phyloP scores from a whole-genome alignment of 2,888 invertebrate genomes.

The Lydus trimaculatus region DNA sequence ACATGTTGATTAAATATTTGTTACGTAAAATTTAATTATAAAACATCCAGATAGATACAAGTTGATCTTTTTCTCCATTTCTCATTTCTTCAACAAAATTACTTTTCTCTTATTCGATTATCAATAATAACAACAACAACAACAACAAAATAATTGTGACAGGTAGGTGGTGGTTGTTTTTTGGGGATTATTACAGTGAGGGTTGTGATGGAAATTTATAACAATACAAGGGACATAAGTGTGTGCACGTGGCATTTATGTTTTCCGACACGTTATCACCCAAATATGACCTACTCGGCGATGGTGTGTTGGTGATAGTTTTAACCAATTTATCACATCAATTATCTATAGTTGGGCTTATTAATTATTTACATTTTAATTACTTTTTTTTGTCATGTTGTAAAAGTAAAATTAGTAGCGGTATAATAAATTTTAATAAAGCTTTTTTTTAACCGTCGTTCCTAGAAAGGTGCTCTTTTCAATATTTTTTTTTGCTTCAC shows the following conservation, averaged over 20 bases:
- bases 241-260: neutral
- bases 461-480: too few species aligned
- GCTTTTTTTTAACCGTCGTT: too few species aligned
- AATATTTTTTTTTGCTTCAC: neutral
- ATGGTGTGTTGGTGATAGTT: too few species aligned
- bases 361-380: too few species aligned
- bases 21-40: neutral
- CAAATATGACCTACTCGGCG: too few species aligned
- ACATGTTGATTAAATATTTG: neutral
- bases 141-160: neutral
- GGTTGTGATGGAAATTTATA: neutral
- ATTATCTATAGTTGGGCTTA: too few species aligned
- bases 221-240: neutral
- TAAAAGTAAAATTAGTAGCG: too few species aligned
- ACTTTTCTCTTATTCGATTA: neutral
- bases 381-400: too few species aligned
- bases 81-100: neutral
- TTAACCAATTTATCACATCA: too few species aligned
- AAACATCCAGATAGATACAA: neutral
- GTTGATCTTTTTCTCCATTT: neutral
- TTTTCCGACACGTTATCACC: neutral
- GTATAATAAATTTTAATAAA: too few species aligned
- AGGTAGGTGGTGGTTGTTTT: neutral
- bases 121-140: neutral
- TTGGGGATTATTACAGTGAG: neutral